phyloP scores from a whole-genome alignment of 2,113 vertebrate genomes.

The Genyomyrus donnyi region DNA sequence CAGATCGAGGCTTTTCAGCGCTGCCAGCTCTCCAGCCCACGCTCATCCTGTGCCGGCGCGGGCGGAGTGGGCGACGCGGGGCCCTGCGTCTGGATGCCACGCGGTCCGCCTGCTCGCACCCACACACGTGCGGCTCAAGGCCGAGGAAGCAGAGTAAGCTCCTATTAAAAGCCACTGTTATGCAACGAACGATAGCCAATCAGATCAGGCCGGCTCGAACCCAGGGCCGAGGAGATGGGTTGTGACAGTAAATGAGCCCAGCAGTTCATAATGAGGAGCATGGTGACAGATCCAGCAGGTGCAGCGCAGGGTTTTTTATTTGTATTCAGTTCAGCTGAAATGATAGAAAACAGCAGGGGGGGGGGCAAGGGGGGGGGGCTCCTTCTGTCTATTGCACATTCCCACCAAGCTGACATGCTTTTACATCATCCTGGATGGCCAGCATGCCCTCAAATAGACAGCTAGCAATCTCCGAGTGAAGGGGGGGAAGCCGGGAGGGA shows the following conservation, averaged over 20 bases:
- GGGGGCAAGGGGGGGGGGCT: neutral
- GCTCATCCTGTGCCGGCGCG: conserved; percentile 9
- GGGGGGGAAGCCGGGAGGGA: neutral
- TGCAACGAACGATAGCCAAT: conserved; percentile 19
- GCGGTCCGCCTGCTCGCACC: conserved; percentile 24
- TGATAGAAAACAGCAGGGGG: neutral
- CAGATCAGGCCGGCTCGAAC: neutral
- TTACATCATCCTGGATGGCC: neutral
- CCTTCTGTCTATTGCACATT: conserved; percentile 6
- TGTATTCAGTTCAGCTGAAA: neutral
- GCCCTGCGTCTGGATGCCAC: conserved; percentile 23
- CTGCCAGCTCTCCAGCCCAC: conserved; percentile 14
- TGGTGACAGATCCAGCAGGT: neutral
- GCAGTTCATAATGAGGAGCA: neutral
- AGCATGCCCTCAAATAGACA: neutral
- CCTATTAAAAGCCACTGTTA: conserved; percentile 26
- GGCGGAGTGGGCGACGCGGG: conserved; percentile 3
- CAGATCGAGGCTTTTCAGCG: neutral
- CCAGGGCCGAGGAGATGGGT: neutral
- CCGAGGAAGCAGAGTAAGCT: conserved; percentile 26
- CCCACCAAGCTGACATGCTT: neutral
- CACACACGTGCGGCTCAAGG: conserved; percentile 23
- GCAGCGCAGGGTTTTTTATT: neutral
- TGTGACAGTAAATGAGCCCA: neutral
- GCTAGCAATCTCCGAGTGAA: conserved; percentile 23